Evolutionary conservation across 2,797 vertebrate genomes (phyloP), one percentile per base, ranked within the genome.

Genomic region (Pitangus sulphuratus): DNA sequence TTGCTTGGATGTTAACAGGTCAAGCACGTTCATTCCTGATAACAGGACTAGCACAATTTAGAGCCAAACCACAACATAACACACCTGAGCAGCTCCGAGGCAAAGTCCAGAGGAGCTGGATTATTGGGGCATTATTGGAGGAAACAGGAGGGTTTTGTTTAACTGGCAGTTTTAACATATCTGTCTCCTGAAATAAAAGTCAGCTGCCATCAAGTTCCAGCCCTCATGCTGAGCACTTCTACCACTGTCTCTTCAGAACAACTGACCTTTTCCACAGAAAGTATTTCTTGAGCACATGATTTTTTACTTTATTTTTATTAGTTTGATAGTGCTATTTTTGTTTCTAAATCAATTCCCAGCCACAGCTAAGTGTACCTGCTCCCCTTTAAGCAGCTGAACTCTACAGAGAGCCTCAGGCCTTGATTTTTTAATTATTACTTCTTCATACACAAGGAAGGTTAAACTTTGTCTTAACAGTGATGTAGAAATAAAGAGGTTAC

Each of bases 181-280:
- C 60, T 22, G 26, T 50, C 56, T 68, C 56, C 48, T 75, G 69
- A 91, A 91, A 71, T 65, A 83, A 77, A 83, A 91, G 50, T 83
- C 90, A 89, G 65, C 61, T 92, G 72, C 78, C 84, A 56, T 22
- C 33, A 40, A 54, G 25, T 21, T 81, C 66, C 65, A 74, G 76
- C 40, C 44, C 84, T 86, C 60, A 11, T 5, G 9, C 2, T 16
- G 20, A 17, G 15, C 3, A 7, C 69, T 71, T 15, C 47, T 37
- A 56, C 22, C 54, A 31, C 47, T 64, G 66, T 9, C 82, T 78
- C 78, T 75, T 72, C 66, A 33, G 61, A 92, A 68, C 58, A 93
- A n/a, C 76, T 81, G 93, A 91, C 76, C 91, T 97, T 75, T 96
- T 76, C 69, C 87, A 86, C 3, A 72, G 16, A 51, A 89, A 81